Evolutionary conservation across 2,797 vertebrate species (phyloP).

Genomic region (Naso thynnoides): DNA sequence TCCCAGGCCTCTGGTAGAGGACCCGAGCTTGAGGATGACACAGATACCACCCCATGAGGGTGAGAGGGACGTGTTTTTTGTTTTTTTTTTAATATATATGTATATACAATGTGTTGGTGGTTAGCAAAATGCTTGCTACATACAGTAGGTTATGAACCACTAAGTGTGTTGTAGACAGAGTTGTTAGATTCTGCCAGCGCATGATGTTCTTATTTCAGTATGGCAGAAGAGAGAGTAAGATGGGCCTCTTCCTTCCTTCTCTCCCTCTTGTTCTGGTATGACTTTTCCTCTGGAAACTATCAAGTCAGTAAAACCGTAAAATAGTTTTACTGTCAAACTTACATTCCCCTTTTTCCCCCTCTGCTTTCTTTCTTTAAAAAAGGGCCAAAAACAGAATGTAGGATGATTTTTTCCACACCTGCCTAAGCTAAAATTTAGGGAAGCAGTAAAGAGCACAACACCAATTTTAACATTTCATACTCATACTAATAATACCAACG

Average conservation of each 20-base stretch:
- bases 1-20: too few species aligned
- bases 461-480: background rate
- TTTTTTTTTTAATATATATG: too few species aligned
- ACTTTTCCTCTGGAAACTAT: background rate
- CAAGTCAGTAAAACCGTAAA: background rate
- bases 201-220: conserved; percentile 1
- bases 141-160: conserved; percentile 21
- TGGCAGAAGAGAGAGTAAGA: background rate
- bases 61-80: too few species aligned
- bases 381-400: background rate
- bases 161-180: background rate
- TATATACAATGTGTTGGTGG: conserved; percentile 1
- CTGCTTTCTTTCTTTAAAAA: background rate
- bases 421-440: background rate
- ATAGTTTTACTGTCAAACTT: background rate
- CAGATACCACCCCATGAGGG: too few species aligned
- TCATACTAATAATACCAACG: too few species aligned
- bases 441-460: background rate
- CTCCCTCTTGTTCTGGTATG: background rate
- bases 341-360: conserved; percentile 14
- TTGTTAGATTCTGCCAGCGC: background rate
- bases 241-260: background rate
- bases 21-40: too few species aligned
- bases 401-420: background rate
- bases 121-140: conserved; percentile 6